These are phyloP conservation scores for Acromyrmex charruanus DNA, from an alignment of 1,140 invertebrate genomes.

Conservation along the genomic window DNA sequence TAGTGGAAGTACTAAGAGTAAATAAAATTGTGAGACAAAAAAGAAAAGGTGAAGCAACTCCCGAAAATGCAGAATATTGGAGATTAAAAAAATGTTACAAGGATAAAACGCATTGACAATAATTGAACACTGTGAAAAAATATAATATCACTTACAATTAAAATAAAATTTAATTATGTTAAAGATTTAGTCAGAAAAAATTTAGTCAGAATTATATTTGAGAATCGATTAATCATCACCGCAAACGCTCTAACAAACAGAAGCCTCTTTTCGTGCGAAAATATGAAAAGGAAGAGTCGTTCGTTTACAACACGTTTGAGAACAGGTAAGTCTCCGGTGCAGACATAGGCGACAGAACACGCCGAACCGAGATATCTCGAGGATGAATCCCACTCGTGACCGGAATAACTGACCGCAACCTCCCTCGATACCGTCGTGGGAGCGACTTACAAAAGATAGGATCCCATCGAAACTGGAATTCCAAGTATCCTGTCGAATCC, in stretches of 20 bases:
- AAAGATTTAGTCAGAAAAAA: neutral
- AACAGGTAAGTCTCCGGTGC: neutral
- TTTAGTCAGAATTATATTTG: neutral
- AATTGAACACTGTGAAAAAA: neutral
- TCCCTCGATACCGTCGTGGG: neutral
- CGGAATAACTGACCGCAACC: constrained; percentile 61
- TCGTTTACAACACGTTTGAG: constrained; percentile 16
- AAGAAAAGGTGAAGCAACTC: neutral
- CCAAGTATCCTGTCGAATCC: constrained; percentile 30
- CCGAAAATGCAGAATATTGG: too few species aligned
- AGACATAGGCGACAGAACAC: constrained; percentile 50
- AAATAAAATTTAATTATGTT: neutral
- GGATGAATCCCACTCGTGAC: constrained; percentile 71
- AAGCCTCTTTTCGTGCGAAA: constrained; percentile 8
- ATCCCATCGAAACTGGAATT: constrained; percentile 47
- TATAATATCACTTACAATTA: neutral
- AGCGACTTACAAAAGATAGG: constrained; percentile 22
- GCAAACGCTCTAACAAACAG: neutral
- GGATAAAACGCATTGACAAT: neutral
- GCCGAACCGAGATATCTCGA: constrained; percentile 54
- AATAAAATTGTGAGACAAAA: neutral
- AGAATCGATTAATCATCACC: neutral
- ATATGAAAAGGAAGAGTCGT: neutral
- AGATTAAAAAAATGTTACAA: neutral
- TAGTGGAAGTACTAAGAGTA: neutral